A percentile compares a stretch with the other conserved stretches of the same genome.
phyloP scores from a whole-genome alignment of 1,140 invertebrate species.

The Tetragnatha versicolor region DNA sequence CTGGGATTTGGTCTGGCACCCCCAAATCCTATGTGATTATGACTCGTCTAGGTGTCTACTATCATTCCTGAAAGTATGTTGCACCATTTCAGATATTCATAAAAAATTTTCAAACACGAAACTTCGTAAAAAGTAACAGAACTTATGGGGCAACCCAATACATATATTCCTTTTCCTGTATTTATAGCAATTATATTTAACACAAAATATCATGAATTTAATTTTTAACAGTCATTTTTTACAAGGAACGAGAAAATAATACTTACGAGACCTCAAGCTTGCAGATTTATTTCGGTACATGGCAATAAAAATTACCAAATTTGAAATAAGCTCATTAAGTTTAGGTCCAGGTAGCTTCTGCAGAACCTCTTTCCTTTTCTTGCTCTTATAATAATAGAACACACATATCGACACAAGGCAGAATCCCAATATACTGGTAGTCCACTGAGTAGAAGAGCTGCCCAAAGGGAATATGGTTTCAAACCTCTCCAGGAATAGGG shows the following conservation, averaged over 20 bases:
- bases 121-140: too few species aligned
- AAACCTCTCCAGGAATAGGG: constrained; percentile 1
- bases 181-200: too few species aligned
- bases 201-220: too few species aligned
- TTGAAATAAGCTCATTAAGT: constrained; percentile 40
- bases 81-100: too few species aligned
- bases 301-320: constrained; percentile 9
- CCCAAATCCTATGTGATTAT: too few species aligned
- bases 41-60: too few species aligned
- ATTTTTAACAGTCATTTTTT: too few species aligned
- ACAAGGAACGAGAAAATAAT: not conserved
- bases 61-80: too few species aligned
- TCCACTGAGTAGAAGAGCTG: not conserved
- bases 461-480: not conserved
- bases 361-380: not conserved
- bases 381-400: not conserved
- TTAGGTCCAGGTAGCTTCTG: constrained; percentile 33
- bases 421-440: not conserved
- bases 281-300: constrained; percentile 41
- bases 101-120: too few species aligned
- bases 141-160: too few species aligned
- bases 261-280: constrained; percentile 37
- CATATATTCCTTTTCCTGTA: too few species aligned
- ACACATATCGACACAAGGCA: not conserved
- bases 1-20: too few species aligned